Evolutionary conservation across 2,888 invertebrate species (phyloP), one percentile per base, ranked within the genome.

Genomic region (Meteorus colon): DNA sequence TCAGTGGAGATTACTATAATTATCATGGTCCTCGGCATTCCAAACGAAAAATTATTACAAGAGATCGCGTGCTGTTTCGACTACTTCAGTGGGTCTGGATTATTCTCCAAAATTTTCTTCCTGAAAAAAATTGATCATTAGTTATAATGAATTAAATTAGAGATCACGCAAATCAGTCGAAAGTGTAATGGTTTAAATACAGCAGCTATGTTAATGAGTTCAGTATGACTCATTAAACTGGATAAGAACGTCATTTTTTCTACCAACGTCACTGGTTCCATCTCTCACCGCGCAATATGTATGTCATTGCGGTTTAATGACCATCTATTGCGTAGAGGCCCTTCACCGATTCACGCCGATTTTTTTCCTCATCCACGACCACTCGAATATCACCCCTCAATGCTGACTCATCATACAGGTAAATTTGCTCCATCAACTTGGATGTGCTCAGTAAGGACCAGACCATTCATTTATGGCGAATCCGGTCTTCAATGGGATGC

Each of bases 1-100:
- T 77, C 82, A 84, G 81, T 78, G 79, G 77, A 82, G 81, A 85
- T 86, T 82, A 86, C 83, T 84, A 82, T 86, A 86, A 86, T 86
- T 84, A 85, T 78, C 79, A 78, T 83, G 80, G 79, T 80, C 83
- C 80, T 70, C 70, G 79, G 77, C 79, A 82, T 81, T 77, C 78
- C 74, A 74, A 77, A 80, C 81, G 78, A 75, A 76, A 76, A 74
- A 78, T 80, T 78, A 77, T 31, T 62, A 31, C 10, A 16, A 62
- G 31, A 16, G 3, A 14, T 29, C 62, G 31, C 31, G 62, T 31
- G 31, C 55, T 62, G 2, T 62, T 31, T 29, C 16, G 6, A 4
- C 6, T 4, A 14, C 2, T n/a, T 12, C 62, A 16, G 62, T 2
- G 5, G 19, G 8, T 55, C 8, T 12, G 41, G 12, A 41, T 12